phyloP scores from a whole-genome alignment of 2,888 invertebrate genomes.

The Drosophila meridionalis region DNA sequence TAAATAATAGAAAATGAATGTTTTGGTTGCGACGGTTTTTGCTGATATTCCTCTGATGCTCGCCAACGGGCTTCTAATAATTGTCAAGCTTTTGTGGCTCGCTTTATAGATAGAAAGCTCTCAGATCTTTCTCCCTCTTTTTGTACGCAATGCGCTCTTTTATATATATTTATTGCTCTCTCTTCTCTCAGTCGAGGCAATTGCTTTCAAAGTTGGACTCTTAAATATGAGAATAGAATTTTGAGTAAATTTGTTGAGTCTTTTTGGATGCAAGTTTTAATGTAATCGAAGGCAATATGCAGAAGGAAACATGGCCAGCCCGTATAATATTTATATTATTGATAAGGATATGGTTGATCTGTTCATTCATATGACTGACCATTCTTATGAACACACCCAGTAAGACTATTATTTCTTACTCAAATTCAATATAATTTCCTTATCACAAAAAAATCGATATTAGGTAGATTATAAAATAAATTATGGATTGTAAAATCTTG shows the following conservation, averaged over 20 bases:
- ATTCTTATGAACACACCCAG: no score
- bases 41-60: background rate
- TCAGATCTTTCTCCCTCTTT: constrained; percentile 2
- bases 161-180: background rate
- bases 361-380: no score
- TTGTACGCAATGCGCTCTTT: background rate
- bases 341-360: no score
- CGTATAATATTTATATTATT: no score
- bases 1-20: background rate
- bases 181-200: constrained; percentile 3
- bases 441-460: no score
- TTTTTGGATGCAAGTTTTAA: background rate
- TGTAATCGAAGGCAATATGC: no score
- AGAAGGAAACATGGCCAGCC: no score
- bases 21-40: no score
- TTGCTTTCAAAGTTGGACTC: background rate
- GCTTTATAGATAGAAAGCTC: constrained; percentile 21
- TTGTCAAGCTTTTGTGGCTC: constrained; percentile 3
- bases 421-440: no score
- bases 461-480: no score
- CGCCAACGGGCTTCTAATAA: constrained; percentile 19
- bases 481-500: no score
- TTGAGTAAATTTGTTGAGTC: background rate
- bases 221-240: background rate
- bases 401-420: no score